Evolutionary conservation across 2,797 vertebrate genomes (phyloP), one percentile per base, ranked within the genome.

Genomic region (Takifugu ocellatus): DNA sequence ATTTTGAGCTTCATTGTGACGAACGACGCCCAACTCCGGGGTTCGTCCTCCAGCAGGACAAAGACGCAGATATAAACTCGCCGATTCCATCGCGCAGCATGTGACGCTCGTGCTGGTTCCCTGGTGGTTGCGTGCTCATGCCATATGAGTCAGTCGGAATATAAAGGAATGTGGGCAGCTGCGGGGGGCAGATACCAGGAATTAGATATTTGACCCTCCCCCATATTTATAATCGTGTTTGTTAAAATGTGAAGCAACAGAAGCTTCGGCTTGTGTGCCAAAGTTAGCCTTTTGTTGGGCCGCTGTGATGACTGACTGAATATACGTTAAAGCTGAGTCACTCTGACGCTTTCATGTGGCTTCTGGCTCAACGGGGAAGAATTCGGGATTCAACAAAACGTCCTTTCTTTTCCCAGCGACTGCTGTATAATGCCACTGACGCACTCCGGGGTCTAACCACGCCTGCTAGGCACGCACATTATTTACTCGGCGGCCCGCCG

Each of bases 241-340:
- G 63, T 9, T 63, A 33, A 11, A 11, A 33, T 42, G 25, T 71
- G 80, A 80, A 26, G 78, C 78, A 77, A 5, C 1, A 3, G n/a
- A 72, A 58, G 61, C 2, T 54, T 50, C 8, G 25, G 53, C 68
- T 15, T 65, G 49, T 67, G 59, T 63, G 27, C 67, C 66, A 60
- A 58, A 12, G 53, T 49, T 64, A 24, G 53, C 54, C 65, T 44
- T 74, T 62, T 66, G 54, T 31, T 33, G 33, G 8, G 10, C 33
- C 42, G 26, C 24, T 45, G 25, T 29, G 59, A 59, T 31, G 57
- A 54, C 54, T 65, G 70, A 77, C 78, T 68, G 48, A 63, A 51
- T 71, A 52, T 63, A 25, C 61, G 33, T 74, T 66, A 64, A 72
- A 62, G 78, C 61, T 75, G 85, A 78, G 60, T 86, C 81, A 84